phyloP scores from a whole-genome alignment of 53 echinoderm and acorn worm species.

The Antedon mediterranea region DNA sequence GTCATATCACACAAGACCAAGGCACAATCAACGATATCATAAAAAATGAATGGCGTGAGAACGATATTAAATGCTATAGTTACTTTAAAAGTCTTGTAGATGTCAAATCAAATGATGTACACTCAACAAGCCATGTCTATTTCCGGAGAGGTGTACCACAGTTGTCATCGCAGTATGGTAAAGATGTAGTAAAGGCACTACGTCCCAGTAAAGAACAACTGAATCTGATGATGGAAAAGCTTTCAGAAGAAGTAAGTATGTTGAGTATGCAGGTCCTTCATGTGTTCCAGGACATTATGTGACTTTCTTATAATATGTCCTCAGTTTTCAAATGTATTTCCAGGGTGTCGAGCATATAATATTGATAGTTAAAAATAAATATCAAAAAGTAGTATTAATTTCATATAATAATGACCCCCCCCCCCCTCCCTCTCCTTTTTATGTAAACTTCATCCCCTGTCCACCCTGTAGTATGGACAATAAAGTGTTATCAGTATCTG shows the following conservation, averaged over 20 bases:
- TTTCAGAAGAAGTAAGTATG: slow-evolving; percentile 47
- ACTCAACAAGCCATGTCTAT: neutral
- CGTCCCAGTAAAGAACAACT: slow-evolving; percentile 79
- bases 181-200: neutral
- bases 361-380: no score
- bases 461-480: no score
- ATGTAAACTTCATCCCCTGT: no score
- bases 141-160: neutral
- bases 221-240: slow-evolving; percentile 47
- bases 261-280: no score
- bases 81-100: neutral
- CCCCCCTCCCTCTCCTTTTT: no score
- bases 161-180: neutral
- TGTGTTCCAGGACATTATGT: no score
- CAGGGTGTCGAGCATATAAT: no score
- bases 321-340: no score
- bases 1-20: neutral
- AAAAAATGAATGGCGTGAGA: neutral
- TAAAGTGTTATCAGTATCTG: no score
- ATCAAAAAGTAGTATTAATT: no score
- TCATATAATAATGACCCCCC: no score
- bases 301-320: no score
- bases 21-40: neutral
- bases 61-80: neutral
- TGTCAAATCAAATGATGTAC: neutral